Percentiles rank a stretch among this genome's conserved stretches.
phyloP scores from a whole-genome alignment of 1,140 invertebrate genomes.

The Pollicipes pollicipes region DNA sequence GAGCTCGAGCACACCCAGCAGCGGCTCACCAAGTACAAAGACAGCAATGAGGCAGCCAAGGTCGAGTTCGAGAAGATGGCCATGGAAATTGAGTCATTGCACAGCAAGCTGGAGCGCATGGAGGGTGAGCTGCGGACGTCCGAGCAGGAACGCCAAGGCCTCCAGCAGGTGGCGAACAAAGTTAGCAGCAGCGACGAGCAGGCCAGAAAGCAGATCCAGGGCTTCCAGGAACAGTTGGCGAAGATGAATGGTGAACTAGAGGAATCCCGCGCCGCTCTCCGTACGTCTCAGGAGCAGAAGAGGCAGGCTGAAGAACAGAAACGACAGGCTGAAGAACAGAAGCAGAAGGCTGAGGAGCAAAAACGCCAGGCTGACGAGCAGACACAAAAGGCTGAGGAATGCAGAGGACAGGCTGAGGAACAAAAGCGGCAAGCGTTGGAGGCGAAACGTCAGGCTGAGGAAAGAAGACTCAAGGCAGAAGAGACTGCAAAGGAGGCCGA shows the following conservation, averaged over 20 bases:
- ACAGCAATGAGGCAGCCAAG: conserved; percentile 51
- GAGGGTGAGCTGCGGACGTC: conserved; percentile 34
- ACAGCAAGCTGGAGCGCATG: conserved; percentile 39
- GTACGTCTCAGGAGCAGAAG: background rate
- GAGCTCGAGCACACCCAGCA: conserved; percentile 70
- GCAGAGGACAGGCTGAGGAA: conserved; percentile 14
- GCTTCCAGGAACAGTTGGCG: background rate
- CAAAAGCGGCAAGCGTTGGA: background rate
- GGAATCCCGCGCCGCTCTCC: background rate
- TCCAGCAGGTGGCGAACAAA: conserved; percentile 12
- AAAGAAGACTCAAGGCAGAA: background rate
- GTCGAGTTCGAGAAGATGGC: conserved; percentile 66
- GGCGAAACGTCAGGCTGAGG: background rate
- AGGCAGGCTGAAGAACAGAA: background rate
- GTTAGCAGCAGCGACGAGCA: conserved; percentile 10
- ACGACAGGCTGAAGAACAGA: conserved; percentile 8
- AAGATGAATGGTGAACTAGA: background rate
- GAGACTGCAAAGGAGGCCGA: conserved; percentile 12
- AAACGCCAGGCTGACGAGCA: conserved; percentile 38
- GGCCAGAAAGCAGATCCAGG: background rate
- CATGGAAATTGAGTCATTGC: conserved; percentile 53
- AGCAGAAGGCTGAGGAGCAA: conserved; percentile 49
- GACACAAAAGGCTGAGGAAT: conserved; percentile 14
- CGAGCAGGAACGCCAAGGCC: conserved; percentile 30
- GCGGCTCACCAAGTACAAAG: conserved; percentile 58